phyloP scores from a whole-genome alignment of 2,888 invertebrate genomes.

The Onthophagus sagittarius region DNA sequence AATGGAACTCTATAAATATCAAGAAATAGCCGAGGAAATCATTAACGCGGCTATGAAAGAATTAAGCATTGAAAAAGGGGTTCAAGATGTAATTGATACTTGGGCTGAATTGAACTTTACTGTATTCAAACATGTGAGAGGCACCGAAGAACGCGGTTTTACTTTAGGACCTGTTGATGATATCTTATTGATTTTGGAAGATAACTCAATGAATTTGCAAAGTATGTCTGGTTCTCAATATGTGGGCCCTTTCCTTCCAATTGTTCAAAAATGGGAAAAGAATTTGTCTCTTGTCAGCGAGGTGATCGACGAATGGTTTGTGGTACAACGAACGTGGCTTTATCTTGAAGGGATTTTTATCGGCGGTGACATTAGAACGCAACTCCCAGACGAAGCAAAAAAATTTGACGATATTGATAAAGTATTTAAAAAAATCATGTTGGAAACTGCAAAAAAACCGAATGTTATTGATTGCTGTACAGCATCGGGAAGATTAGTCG shows the following conservation, averaged over 20 bases:
- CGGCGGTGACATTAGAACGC: slow-evolving; percentile 81
- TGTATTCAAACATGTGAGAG: slow-evolving; percentile 64
- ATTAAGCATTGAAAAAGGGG: slow-evolving; percentile 83
- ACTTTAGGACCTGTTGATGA: slow-evolving; percentile 82
- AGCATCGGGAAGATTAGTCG: slow-evolving; percentile 65
- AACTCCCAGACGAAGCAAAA: slow-evolving; percentile 84
- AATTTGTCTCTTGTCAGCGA: slow-evolving; percentile 75
- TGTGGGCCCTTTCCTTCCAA: slow-evolving; percentile 79
- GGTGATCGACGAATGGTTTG: slow-evolving; percentile 80
- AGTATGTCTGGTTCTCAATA: slow-evolving; percentile 90
- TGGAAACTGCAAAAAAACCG: slow-evolving; percentile 74
- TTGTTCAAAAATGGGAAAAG: slow-evolving; percentile 85
- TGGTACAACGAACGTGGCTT: slow-evolving; percentile 85
- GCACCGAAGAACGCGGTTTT: slow-evolving; percentile 74
- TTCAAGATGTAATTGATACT: slow-evolving; percentile 75
- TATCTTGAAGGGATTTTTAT: slow-evolving; percentile 91
- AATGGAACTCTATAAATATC: slow-evolving; percentile 85
- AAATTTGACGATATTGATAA: slow-evolving; percentile 89
- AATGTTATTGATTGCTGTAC: slow-evolving; percentile 78
- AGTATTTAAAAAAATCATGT: slow-evolving; percentile 77
- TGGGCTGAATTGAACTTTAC: slow-evolving; percentile 66
- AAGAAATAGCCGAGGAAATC: slow-evolving; percentile 81
- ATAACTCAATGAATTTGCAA: slow-evolving; percentile 85
- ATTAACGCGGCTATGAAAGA: slow-evolving; percentile 88
- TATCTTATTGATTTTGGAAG: slow-evolving; percentile 75